Evolutionary conservation across 2,113 vertebrate genomes (phyloP).

Genomic region (Sander vitreus): DNA sequence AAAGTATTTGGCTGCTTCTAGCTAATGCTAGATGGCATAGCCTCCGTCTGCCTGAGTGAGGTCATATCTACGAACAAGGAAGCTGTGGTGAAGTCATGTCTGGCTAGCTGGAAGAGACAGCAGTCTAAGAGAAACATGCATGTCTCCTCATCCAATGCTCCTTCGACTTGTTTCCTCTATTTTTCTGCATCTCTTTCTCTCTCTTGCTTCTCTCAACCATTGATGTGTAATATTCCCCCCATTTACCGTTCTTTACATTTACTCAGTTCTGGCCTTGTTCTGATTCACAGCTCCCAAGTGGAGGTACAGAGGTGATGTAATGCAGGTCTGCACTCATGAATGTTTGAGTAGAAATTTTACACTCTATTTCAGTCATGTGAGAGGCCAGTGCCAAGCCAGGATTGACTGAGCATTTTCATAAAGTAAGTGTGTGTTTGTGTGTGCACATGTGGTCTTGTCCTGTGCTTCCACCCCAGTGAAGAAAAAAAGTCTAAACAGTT

Average conservation of each 20-base stretch:
- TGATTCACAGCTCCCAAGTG: slow-evolving; percentile 33
- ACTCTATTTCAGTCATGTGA: slow-evolving; percentile 77
- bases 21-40: slow-evolving; percentile 51
- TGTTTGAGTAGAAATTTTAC: slow-evolving; percentile 77
- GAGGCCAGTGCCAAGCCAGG: slow-evolving; percentile 17
- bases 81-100: slow-evolving; percentile 70
- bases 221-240: slow-evolving; percentile 13
- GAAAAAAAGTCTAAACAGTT: neutral
- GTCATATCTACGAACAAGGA: slow-evolving; percentile 64
- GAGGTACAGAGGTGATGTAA: slow-evolving; percentile 64
- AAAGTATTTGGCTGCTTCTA: slow-evolving; percentile 34
- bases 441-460: neutral
- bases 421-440: neutral
- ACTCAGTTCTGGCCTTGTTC: slow-evolving; percentile 21
- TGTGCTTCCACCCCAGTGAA: neutral
- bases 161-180: neutral
- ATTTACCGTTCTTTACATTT: neutral
- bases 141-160: slow-evolving; percentile 6
- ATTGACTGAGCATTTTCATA: slow-evolving; percentile 44
- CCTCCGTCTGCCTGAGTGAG: slow-evolving; percentile 64
- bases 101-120: slow-evolving; percentile 51
- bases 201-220: neutral
- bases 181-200: neutral
- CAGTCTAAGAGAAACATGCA: slow-evolving; percentile 19
- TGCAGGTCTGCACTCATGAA: slow-evolving; percentile 72